These are phyloP conservation scores for Leguminivora glycinivorella DNA, from an alignment of 1,140 invertebrate species.

Conservation along the genomic window DNA sequence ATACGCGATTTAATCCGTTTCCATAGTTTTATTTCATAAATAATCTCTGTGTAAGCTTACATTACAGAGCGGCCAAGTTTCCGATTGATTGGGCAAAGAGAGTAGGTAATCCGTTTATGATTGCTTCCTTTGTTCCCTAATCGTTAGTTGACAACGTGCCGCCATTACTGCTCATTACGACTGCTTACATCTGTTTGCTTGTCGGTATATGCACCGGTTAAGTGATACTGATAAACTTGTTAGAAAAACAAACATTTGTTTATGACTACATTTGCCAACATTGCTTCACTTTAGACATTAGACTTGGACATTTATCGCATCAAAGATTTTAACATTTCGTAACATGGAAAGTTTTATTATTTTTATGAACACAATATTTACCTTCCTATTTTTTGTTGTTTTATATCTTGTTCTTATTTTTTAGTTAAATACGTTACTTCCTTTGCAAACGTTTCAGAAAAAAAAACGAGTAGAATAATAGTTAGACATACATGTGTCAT, in stretches of 20 bases:
- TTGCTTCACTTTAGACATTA: neutral
- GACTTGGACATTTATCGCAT: neutral
- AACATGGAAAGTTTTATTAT: too few relatives aligned
- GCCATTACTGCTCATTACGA: neutral
- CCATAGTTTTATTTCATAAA: too few relatives aligned
- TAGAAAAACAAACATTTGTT: neutral
- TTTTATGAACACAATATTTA: too few relatives aligned
- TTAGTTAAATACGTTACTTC: too few relatives aligned
- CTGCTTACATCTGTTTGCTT: slow-evolving; percentile 7
- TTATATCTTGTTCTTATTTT: too few relatives aligned
- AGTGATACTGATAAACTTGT: neutral
- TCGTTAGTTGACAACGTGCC: neutral
- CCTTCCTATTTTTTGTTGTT: too few relatives aligned
- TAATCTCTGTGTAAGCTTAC: neutral
- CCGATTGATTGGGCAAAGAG: slow-evolving; percentile 11
- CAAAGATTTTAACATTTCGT: neutral
- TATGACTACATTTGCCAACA: neutral
- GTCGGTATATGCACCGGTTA: neutral
- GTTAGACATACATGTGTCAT: too few relatives aligned
- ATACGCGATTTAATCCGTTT: too few relatives aligned
- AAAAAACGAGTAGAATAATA: too few relatives aligned
- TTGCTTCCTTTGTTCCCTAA: slow-evolving; percentile 17
- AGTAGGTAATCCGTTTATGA: slow-evolving; percentile 20
- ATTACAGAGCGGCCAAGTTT: neutral
- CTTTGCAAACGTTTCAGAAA: too few relatives aligned